Conservation (phyloP, 2,888 invertebrate species). For the Pandemis cinnamomeana region DNA sequence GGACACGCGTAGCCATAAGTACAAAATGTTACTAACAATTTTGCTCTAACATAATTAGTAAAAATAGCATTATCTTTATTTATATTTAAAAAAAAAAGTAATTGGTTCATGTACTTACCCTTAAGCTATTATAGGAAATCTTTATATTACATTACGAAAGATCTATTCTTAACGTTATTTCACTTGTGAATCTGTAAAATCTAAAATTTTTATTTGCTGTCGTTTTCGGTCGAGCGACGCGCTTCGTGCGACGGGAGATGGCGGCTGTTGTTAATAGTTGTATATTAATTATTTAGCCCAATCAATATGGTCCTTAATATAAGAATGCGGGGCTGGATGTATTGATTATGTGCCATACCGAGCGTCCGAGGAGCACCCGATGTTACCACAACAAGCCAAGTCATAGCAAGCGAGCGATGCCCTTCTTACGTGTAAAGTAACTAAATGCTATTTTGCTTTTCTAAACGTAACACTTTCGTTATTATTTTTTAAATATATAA, state of each 20-base stretch:
- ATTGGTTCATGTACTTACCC: conserved; percentile 82
- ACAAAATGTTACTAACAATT: conserved; percentile 77
- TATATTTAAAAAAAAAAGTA: conserved; percentile 46
- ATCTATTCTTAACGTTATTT: conserved; percentile 59
- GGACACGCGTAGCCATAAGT: conserved; percentile 73
- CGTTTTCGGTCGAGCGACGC: conserved; percentile 19
- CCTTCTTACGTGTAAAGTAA: conserved; percentile 75
- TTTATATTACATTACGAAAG: conserved; percentile 50
- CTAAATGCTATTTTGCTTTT: conserved; percentile 73
- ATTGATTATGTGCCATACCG: conserved; percentile 79
- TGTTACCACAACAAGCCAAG: conserved; percentile 73
- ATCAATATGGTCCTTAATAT: conserved; percentile 79
- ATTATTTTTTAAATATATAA: conserved; percentile 73
- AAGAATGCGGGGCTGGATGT: conserved; percentile 68
- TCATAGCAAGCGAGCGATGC: conserved; percentile 60
- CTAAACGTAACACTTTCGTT: conserved; percentile 70
- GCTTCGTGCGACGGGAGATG: conserved; percentile 13
- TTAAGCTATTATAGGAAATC: conserved; percentile 59
- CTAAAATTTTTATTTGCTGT: conserved; percentile 50
- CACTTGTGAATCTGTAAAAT: conserved; percentile 63
- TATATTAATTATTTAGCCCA: conserved; percentile 57
- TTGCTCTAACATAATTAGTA: conserved; percentile 63
- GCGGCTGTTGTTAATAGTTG: conserved; percentile 44
- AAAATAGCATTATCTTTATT: conserved; percentile 59
- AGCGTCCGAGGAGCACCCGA: conserved; percentile 75